Conservation (phyloP, 2,888 invertebrate genomes). For the Masnerella sp. region DNA sequence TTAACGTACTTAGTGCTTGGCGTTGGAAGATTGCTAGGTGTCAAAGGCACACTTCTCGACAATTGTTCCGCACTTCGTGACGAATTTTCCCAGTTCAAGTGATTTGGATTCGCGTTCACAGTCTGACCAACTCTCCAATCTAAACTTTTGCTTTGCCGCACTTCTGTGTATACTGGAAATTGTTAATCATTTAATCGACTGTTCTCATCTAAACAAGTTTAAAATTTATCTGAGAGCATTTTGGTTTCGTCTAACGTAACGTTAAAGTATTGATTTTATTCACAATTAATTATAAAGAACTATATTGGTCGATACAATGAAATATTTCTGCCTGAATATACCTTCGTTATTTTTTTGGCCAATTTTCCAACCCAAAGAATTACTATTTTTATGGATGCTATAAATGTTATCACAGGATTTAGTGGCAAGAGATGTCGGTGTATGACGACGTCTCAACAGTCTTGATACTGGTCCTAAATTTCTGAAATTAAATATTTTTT, state of each 20-base stretch:
- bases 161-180: constrained; percentile 64
- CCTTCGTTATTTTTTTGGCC: constrained; percentile 65
- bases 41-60: constrained; percentile 69
- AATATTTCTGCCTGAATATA: constrained; percentile 42
- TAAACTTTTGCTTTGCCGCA: constrained; percentile 72
- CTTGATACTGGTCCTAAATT: constrained; percentile 76
- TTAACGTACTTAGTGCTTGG: constrained; percentile 72
- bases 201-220: not conserved
- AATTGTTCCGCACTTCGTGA: constrained; percentile 74
- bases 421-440: constrained; percentile 73
- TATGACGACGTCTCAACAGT: constrained; percentile 75
- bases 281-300: not conserved
- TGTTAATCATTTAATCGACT: constrained; percentile 4
- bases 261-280: not conserved
- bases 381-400: constrained; percentile 74
- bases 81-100: constrained; percentile 69
- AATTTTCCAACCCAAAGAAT: constrained; percentile 72
- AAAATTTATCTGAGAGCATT: too few relatives aligned
- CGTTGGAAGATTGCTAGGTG: constrained; percentile 68
- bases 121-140: constrained; percentile 73
- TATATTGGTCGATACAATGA: too few relatives aligned
- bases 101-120: constrained; percentile 65
- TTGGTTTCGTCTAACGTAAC: too few relatives aligned
- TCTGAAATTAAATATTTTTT: constrained; percentile 62
- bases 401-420: constrained; percentile 78